A percentile compares a stretch with the other conserved stretches of the same genome.
phyloP scores from a whole-genome alignment of 1,140 invertebrate species.

The Diuraphis noxia region DNA sequence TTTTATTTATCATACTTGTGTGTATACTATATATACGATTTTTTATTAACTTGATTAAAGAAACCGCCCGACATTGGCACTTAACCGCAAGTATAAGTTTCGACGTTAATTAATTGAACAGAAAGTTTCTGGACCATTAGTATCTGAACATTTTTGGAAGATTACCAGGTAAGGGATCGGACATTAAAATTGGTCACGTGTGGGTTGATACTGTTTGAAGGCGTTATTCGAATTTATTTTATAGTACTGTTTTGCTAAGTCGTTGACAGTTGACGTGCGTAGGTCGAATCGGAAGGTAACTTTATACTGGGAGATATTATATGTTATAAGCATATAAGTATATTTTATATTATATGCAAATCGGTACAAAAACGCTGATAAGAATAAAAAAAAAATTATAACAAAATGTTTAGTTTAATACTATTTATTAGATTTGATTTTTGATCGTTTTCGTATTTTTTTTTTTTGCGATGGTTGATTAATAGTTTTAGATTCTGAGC shows the following conservation, averaged over 20 bases:
- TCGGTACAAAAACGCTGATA: background rate
- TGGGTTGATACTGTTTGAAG: slow-evolving; percentile 24
- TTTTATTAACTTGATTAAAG: slow-evolving; percentile 15
- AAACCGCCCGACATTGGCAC: background rate
- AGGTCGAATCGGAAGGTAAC: background rate
- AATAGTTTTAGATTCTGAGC: background rate
- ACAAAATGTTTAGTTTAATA: background rate
- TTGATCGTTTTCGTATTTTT: background rate
- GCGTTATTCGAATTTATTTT: slow-evolving; percentile 21
- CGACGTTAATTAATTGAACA: slow-evolving; percentile 27
- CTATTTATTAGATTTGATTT: background rate
- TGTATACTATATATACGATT: background rate
- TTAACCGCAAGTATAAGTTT: background rate
- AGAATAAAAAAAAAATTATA: background rate
- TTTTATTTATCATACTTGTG: no score
- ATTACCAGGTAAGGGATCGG: slow-evolving; percentile 26
- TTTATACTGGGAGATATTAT: background rate
- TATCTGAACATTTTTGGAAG: slow-evolving; percentile 34
- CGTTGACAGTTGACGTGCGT: slow-evolving; percentile 25
- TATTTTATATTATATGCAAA: background rate
- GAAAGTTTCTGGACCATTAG: slow-evolving; percentile 9
- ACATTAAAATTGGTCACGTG: slow-evolving; percentile 22
- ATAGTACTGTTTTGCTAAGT: slow-evolving; percentile 15
- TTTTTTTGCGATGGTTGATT: no score
- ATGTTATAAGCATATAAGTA: background rate